These are phyloP conservation scores for Ashinkailepas kermadecensis DNA, from an alignment of 2,888 invertebrate species.

Conservation along the genomic window DNA sequence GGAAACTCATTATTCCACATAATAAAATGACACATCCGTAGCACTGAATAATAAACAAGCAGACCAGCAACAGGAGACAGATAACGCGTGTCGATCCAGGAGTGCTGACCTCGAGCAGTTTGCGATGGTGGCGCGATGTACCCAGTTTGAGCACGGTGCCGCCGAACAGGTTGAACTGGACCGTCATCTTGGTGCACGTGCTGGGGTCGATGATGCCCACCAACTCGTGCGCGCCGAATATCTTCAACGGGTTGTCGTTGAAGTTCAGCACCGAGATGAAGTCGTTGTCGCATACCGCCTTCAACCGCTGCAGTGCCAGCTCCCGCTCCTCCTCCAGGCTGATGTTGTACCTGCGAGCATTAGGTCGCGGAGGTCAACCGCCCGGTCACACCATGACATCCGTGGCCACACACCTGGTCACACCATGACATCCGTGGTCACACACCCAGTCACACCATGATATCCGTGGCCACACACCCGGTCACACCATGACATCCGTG, in stretches of 20 bases:
- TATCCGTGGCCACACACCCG: too few species aligned
- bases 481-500: too few species aligned
- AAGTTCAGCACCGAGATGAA: conserved; percentile 36
- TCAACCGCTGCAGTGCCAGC: conserved; percentile 34
- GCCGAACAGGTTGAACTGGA: conserved; percentile 41
- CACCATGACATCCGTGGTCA: too few species aligned
- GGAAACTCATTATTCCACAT: neutral
- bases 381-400: too few species aligned
- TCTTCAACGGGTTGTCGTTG: conserved; percentile 34
- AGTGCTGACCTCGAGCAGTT: conserved; percentile 34
- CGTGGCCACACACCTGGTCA: too few species aligned
- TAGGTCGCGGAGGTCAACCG: too few species aligned
- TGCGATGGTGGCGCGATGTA: conserved; percentile 40
- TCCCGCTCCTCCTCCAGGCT: conserved; percentile 35
- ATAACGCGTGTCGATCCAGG: neutral
- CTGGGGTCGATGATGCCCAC: conserved; percentile 36
- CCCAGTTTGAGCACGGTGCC: conserved; percentile 42
- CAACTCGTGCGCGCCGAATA: conserved; percentile 36
- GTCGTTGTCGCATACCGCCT: conserved; percentile 35
- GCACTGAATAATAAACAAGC: too few species aligned
- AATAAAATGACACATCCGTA: neutral
- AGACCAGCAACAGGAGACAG: too few species aligned
- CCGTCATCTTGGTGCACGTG: conserved; percentile 36
- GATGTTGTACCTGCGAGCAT: conserved; percentile 33
- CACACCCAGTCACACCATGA: too few species aligned